phyloP scores from a whole-genome alignment of 2,113 vertebrate genomes.

The Osmerus mordax region DNA sequence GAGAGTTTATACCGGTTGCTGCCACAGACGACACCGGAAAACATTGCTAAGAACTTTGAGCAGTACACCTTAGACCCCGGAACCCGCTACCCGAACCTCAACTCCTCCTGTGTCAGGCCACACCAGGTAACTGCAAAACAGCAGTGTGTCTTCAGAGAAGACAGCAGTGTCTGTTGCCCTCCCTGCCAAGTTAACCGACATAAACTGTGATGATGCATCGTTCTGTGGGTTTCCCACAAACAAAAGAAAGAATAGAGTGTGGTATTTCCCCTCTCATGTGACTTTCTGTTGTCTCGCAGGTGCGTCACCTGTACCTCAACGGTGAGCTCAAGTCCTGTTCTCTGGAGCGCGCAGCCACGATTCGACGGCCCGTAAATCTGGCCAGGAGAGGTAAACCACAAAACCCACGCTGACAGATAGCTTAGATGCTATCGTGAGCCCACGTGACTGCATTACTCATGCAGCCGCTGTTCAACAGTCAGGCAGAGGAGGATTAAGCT shows the following conservation, averaged over 20 bases:
- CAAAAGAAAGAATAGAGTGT: neutral
- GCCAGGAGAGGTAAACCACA: constrained; percentile 75
- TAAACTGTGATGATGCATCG: neutral
- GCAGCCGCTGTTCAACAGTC: neutral
- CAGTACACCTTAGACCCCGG: constrained; percentile 92
- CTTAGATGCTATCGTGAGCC: neutral
- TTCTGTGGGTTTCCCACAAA: neutral
- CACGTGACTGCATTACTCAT: neutral
- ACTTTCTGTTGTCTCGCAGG: constrained; percentile 62
- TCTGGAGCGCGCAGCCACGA: constrained; percentile 79
- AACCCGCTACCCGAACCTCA: constrained; percentile 93
- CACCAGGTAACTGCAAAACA: constrained; percentile 78
- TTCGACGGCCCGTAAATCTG: constrained; percentile 85
- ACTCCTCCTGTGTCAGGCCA: constrained; percentile 82
- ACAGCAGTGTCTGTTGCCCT: neutral
- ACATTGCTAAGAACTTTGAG: constrained; percentile 96
- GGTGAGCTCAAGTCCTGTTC: constrained; percentile 79
- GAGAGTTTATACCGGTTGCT: constrained; percentile 93
- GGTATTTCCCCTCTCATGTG: neutral
- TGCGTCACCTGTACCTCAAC: constrained; percentile 86
- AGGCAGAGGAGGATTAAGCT: neutral
- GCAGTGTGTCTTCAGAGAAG: neutral
- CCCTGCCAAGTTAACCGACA: neutral
- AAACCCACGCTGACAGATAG: neutral
- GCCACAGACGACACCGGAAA: constrained; percentile 94